Base-by-base conservation (phyloP, 2,113 vertebrate genomes). In the Chaetorhynchus papuensis region DNA sequence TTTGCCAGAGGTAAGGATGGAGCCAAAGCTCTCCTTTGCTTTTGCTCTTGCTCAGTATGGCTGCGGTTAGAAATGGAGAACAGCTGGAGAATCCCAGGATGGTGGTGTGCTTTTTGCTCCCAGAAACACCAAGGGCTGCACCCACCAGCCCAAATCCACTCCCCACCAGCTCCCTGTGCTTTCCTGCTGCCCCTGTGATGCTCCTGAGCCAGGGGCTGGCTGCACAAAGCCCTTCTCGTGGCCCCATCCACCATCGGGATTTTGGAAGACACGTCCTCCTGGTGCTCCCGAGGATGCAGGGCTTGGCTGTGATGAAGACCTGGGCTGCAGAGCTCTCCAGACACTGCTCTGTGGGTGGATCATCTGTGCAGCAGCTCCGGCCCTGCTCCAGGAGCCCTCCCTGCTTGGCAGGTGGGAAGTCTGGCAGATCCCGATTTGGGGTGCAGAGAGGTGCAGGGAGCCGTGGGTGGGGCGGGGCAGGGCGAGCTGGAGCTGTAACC, bases 261-360 rank as follows among this genome's bases (percentile, higher is more conserved):
- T 82, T 82, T 5, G 37, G 76, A 60, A 35, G 61, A 24, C 1
- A 0, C 0, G 0, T 56, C 0, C 0, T 39, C 31, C 57, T 0
- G 0, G 16, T 20, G 41, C 66, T 83, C 39, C 4, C 0, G 57
- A 63, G 30, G 66, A 31, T 28, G 47, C 69, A 15, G 56, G 31
- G 56, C 39, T 57, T 53, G n/a, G 37, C 77, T 61, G 42, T 26
- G 64, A 50, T 6, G 9, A 41, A 56, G 74, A 12, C 15, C 47
- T 50, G 83, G 33, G 27, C 49, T 42, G 59, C 52, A 59, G 89
- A 60, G 50, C 69, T 57, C 45, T 37, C 6, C 6, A 5, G 50
- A 33, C 50, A 1, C 53, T 2, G 16, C 9, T 39, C n/a, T 44
- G 52, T 2, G 22, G 23, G 35, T 61, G 75, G 35, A 17, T 88